Conservation (phyloP, 2,888 invertebrate genomes). For the Corbicula japonica region DNA sequence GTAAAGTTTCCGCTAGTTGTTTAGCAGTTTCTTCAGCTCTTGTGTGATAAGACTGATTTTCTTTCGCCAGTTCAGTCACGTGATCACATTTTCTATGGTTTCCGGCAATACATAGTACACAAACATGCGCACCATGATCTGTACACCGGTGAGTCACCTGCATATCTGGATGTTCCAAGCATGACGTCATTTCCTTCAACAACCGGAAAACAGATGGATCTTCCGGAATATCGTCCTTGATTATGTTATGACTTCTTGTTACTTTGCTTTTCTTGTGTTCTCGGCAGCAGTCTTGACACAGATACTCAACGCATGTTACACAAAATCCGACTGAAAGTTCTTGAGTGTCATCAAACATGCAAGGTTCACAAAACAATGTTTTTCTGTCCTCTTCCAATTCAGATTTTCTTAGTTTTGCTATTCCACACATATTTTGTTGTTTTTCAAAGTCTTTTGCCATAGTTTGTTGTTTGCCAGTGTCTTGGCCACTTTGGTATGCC, state of each 20-base stretch:
- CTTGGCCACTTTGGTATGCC: no score
- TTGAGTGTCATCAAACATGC: conserved; percentile 23
- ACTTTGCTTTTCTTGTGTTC: conserved; percentile 42
- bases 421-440: no score
- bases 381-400: no score
- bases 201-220: conserved; percentile 18
- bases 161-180: conserved; percentile 25
- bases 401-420: no score
- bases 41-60: neutral
- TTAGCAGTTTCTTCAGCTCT: neutral
- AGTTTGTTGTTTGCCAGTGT: no score
- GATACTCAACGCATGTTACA: conserved; percentile 44
- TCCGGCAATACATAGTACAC: conserved; percentile 21
- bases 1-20: neutral
- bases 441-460: no score
- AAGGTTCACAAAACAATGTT: conserved; percentile 42
- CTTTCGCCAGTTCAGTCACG: neutral
- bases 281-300: conserved; percentile 36
- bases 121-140: conserved; percentile 29
- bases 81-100: conserved; percentile 30
- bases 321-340: conserved; percentile 30
- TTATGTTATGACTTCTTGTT: conserved; percentile 30
- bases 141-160: conserved; percentile 26
- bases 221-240: conserved; percentile 31
- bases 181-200: conserved; percentile 24